A percentile compares a stretch with the other conserved stretches of the same genome.
Evolutionary conservation across 2,113 vertebrate species (phyloP).

Genomic region (Albula goreensis): DNA sequence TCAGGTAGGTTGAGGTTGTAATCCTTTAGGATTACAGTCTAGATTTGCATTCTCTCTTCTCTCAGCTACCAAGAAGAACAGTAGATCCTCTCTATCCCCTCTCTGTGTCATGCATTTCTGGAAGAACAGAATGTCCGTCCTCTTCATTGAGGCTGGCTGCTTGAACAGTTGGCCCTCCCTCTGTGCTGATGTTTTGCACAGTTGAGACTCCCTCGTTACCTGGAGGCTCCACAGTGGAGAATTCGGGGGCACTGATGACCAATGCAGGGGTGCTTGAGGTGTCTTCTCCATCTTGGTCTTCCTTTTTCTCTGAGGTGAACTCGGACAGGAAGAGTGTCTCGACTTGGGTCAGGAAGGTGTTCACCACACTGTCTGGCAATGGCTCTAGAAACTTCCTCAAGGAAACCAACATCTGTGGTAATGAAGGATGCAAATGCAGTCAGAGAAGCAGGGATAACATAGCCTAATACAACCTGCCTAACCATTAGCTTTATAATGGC

Average conservation of each 20-base stretch:
- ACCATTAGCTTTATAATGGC: no score
- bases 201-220: no score
- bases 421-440: slow-evolving; percentile 14
- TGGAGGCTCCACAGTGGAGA: neutral
- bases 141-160: neutral
- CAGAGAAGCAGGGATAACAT: neutral
- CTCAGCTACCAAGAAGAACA: neutral
- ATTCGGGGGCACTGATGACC: neutral
- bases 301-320: slow-evolving; percentile 69
- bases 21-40: neutral
- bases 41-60: neutral
- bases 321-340: slow-evolving; percentile 82
- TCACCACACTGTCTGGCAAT: slow-evolving; percentile 76
- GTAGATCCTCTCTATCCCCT: neutral
- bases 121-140: neutral
- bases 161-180: neutral
- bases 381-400: slow-evolving; percentile 82
- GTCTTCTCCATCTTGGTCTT: slow-evolving; percentile 51
- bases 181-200: neutral
- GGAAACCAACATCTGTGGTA: slow-evolving; percentile 84
- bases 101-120: neutral
- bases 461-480: no score
- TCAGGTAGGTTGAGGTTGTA: neutral
- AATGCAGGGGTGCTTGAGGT: slow-evolving; percentile 28
- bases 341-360: slow-evolving; percentile 83